Evolutionary conservation across 2,888 invertebrate species (phyloP).

Genomic region (Brenthis ino): DNA sequence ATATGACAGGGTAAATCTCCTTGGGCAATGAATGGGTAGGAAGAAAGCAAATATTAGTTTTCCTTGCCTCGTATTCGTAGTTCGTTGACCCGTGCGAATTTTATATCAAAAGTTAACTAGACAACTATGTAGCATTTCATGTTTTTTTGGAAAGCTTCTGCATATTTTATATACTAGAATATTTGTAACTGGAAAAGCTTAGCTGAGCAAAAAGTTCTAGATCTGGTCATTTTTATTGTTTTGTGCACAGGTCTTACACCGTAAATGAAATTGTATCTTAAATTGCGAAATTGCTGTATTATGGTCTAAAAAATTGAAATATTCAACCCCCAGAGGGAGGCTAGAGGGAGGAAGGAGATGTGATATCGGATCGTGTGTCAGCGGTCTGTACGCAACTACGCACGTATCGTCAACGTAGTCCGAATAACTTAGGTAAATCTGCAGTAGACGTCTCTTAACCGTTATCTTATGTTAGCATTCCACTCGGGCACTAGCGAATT

Average conservation of each 20-base stretch:
- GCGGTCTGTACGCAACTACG: conserved; percentile 43
- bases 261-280: no score
- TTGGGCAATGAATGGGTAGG: conserved; percentile 69
- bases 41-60: conserved; percentile 77
- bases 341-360: conserved; percentile 21
- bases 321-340: conserved; percentile 32
- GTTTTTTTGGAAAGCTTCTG: conserved; percentile 45
- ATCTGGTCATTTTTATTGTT: not conserved
- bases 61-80: conserved; percentile 66
- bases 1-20: conserved; percentile 62
- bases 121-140: conserved; percentile 47
- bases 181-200: conserved; percentile 35
- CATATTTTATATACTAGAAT: conserved; percentile 42
- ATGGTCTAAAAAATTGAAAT: conserved; percentile 6
- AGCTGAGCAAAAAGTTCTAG: not conserved
- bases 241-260: no score
- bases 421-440: conserved; percentile 77
- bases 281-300: no score
- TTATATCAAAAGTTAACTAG: conserved; percentile 51
- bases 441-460: conserved; percentile 66
- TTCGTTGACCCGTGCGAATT: conserved; percentile 74
- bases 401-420: conserved; percentile 65
- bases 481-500: conserved; percentile 59
- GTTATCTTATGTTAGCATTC: conserved; percentile 72
- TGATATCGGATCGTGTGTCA: conserved; percentile 53